These are phyloP conservation scores for Pao palembangensis DNA, from an alignment of 2,113 vertebrate species.

Conservation along the genomic window DNA sequence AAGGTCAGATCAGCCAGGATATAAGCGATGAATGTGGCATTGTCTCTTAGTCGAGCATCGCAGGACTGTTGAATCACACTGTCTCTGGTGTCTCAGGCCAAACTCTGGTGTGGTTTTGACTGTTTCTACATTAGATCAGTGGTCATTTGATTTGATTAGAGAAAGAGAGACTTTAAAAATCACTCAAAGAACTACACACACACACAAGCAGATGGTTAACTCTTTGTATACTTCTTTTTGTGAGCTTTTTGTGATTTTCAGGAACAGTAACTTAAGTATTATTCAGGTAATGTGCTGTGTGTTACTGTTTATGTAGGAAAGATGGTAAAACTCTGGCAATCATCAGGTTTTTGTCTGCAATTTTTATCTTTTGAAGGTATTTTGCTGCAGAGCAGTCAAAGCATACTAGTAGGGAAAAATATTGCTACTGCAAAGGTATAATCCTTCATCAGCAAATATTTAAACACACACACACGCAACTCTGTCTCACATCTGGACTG, in stretches of 20 bases:
- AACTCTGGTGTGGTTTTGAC: constrained; percentile 4
- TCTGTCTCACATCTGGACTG: constrained; percentile 59
- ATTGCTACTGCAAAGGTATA: no score
- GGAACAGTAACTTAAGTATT: no score
- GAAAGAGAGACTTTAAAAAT: constrained; percentile 10
- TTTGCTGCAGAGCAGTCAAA: no score
- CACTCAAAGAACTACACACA: constrained; percentile 16
- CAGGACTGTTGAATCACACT: constrained; percentile 4
- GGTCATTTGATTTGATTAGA: constrained; percentile 21
- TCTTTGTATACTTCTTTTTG: constrained; percentile 13
- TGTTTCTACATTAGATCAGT: neutral
- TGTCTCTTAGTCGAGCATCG: neutral
- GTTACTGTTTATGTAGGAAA: no score
- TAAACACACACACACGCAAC: no score
- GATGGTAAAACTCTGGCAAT: no score
- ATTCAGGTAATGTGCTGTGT: no score
- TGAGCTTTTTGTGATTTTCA: no score
- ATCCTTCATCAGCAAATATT: no score
- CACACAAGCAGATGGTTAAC: neutral
- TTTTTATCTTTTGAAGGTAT: no score
- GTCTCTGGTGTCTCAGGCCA: constrained; percentile 5
- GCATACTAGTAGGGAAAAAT: no score
- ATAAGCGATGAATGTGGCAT: neutral
- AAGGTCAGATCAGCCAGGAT: neutral
- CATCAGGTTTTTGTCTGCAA: no score